phyloP scores from a whole-genome alignment of 1,140 invertebrate genomes.

The Apis florea region DNA sequence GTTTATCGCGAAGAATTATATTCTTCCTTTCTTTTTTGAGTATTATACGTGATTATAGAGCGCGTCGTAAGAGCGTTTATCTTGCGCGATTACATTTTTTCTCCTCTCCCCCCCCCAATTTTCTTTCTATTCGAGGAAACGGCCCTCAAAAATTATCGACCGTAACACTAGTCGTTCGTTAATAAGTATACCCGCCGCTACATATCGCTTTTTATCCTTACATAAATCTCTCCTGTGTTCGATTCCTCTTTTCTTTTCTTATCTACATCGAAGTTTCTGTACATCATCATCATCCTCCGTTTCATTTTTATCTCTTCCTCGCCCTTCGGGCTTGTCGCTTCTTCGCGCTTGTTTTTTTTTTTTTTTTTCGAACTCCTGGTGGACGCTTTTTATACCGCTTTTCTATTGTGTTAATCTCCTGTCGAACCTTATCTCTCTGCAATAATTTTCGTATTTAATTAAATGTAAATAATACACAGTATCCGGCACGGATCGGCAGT shows the following conservation, averaged over 20 bases:
- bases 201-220: conserved; percentile 5
- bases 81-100: too few species aligned
- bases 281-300: background rate
- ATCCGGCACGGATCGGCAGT: too few species aligned
- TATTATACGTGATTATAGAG: too few species aligned
- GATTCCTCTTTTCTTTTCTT: background rate
- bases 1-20: too few species aligned
- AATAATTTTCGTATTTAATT: too few species aligned
- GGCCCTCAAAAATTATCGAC: background rate
- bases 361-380: background rate
- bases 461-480: background rate
- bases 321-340: background rate
- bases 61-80: background rate
- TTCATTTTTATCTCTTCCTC: conserved; percentile 20
- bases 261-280: conserved; percentile 2
- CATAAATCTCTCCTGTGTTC: background rate
- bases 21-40: too few species aligned
- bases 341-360: too few species aligned
- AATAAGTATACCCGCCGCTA: background rate
- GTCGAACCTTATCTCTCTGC: too few species aligned
- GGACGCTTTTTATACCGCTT: background rate
- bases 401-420: background rate
- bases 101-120: background rate
- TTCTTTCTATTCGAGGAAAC: background rate
- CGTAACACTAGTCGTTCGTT: background rate